A percentile compares a stretch with the other conserved stretches of the same genome.
Conservation (phyloP, 2,113 vertebrate genomes). For the Leptobrachium leishanense region DNA sequence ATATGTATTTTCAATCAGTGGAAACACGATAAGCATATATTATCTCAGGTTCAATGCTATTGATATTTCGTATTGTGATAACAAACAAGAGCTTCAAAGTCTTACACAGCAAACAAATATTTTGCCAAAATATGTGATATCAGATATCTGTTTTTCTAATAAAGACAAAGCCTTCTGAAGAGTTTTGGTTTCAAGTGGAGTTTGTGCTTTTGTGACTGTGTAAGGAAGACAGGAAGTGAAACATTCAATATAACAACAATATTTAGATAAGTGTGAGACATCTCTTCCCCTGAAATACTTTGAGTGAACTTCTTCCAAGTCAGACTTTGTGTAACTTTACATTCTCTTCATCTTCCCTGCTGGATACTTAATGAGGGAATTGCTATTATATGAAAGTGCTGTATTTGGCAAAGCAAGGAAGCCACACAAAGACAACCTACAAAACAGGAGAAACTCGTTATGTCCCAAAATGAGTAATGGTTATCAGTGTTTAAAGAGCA, state of each 20-base stretch:
- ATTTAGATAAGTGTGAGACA: slow-evolving; percentile 71
- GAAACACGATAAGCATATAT: no score
- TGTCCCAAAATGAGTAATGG: background rate
- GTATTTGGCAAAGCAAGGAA: slow-evolving; percentile 65
- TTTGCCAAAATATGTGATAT: slow-evolving; percentile 60
- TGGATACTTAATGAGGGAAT: slow-evolving; percentile 52
- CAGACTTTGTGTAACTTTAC: slow-evolving; percentile 61
- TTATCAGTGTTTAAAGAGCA: no score
- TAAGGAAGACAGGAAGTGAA: slow-evolving; percentile 68
- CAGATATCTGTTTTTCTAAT: slow-evolving; percentile 52
- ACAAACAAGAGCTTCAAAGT: slow-evolving; percentile 32
- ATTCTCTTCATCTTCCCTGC: slow-evolving; percentile 57
- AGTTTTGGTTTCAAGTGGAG: slow-evolving; percentile 61
- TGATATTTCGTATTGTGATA: slow-evolving; percentile 5
- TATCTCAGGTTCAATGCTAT: slow-evolving; percentile 7
- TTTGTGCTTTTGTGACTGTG: slow-evolving; percentile 63
- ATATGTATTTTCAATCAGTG: no score
- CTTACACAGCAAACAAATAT: slow-evolving; percentile 44
- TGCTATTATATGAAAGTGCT: slow-evolving; percentile 55
- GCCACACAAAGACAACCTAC: slow-evolving; percentile 58
- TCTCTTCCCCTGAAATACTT: slow-evolving; percentile 67
- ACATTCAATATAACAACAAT: slow-evolving; percentile 69
- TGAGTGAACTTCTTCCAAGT: slow-evolving; percentile 64
- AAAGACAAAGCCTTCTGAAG: slow-evolving; percentile 56
- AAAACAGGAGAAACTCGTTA: background rate